Percentiles rank a stretch among this genome's conserved stretches.
These are phyloP conservation scores for Salminus brasiliensis DNA, from an alignment of 2,113 vertebrate species.

Conservation along the genomic window DNA sequence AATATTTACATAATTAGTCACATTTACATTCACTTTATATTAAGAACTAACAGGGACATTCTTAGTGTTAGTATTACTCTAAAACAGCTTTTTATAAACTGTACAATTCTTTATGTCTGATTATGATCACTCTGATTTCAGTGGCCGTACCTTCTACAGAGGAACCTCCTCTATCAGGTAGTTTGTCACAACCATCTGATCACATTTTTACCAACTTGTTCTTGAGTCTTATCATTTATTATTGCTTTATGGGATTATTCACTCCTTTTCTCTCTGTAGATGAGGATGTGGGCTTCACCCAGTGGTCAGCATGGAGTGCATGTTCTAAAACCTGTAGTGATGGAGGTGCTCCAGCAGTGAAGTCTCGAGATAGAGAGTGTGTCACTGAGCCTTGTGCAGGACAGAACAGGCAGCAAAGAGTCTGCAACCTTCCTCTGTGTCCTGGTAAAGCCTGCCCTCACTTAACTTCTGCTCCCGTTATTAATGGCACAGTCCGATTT, in stretches of 20 bases:
- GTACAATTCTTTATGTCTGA: neutral
- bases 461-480: neutral
- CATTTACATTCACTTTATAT: too few species aligned
- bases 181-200: neutral
- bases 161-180: constrained; percentile 72
- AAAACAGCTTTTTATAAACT: neutral
- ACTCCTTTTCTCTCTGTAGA: constrained; percentile 52
- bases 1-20: too few species aligned
- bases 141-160: constrained; percentile 66
- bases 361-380: constrained; percentile 78
- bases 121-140: constrained; percentile 48
- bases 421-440: constrained; percentile 87
- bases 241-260: neutral
- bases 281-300: constrained; percentile 74
- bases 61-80: too few species aligned
- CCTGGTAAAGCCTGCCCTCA: constrained; percentile 67
- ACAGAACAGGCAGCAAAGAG: constrained; percentile 72
- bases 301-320: constrained; percentile 81
- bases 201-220: neutral
- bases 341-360: constrained; percentile 68
- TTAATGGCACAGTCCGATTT: neutral
- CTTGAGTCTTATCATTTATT: neutral
- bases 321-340: constrained; percentile 83
- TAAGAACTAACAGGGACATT: too few species aligned
- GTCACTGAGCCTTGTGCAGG: constrained; percentile 72